phyloP scores from a whole-genome alignment of 2,888 invertebrate genomes.

The Sepioteuthis lessoniana region DNA sequence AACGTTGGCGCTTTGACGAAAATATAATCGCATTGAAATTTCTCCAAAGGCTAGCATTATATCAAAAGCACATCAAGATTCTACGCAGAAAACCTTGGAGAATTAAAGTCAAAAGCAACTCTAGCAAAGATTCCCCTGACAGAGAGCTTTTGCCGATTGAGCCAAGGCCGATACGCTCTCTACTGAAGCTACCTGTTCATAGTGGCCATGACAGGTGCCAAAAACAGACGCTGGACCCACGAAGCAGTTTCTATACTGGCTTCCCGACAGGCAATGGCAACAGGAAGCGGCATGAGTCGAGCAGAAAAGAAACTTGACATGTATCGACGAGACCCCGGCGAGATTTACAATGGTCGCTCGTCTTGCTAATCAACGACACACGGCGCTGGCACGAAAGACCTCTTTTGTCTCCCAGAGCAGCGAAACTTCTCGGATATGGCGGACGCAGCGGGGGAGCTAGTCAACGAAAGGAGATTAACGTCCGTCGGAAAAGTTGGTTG shows the following conservation, averaged over 20 bases:
- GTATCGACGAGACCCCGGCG: constrained; percentile 33
- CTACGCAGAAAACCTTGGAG: not conserved
- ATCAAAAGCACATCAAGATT: not conserved
- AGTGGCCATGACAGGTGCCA: constrained; percentile 33
- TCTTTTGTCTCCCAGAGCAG: not conserved
- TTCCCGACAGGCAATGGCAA: not conserved
- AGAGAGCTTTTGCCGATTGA: not conserved
- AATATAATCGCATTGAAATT: constrained; percentile 21
- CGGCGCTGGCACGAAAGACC: not conserved
- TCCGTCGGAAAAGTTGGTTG: not conserved
- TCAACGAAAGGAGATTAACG: not conserved
- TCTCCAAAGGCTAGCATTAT: not conserved
- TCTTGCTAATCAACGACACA: constrained; percentile 1
- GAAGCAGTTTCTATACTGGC: not conserved
- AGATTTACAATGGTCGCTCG: constrained; percentile 16
- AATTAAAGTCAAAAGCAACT: constrained; percentile 21
- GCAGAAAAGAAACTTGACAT: constrained; percentile 8
- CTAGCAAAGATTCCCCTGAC: constrained; percentile 33
- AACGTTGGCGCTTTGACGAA: constrained; percentile 2
- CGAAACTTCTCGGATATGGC: not conserved
- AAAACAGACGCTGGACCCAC: not conserved
- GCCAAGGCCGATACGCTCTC: not conserved
- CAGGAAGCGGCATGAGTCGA: not conserved
- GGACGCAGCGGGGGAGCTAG: not conserved
- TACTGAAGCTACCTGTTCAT: constrained; percentile 13